Evolutionary conservation across 1,140 invertebrate genomes (phyloP), one percentile per base, ranked within the genome.

Genomic region (Mactra quadrangularis): DNA sequence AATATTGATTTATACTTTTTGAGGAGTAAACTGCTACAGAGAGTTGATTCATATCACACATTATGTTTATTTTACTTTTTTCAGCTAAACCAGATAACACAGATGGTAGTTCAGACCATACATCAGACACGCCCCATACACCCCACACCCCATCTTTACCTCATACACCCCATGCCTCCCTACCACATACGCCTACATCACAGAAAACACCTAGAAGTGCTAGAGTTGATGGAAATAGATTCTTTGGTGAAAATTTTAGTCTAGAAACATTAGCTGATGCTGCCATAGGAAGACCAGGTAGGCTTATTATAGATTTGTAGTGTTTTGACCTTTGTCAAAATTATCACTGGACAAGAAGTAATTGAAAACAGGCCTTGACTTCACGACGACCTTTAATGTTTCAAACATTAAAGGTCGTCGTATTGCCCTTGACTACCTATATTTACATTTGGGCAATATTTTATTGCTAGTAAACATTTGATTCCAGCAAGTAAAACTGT

Each of bases 221-320:
- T 2, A 41, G 84, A 29, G 89, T 93, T 71, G 93, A 94, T 35
- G 94, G 92, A 57, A 91, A 92, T 38, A 86, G 89, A 62, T 93
- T 93, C 82, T 93, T 93, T 85, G 91, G 91, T 0, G 87, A 87
- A 53, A 90, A 88, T 55, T 93, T 93, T 74, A 92, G 85, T 76
- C 83, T 92, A 35, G 92, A 93, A 6, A 85, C 83, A 15, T 62
- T 92, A 33, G 86, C 89, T 55, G 91, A 91, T 72, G 78, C 82
- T 29, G 74, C 86, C 13, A 64, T 87, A 15, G 75, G 74, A 22
- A 85, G 79, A 64, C 70, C 82, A 62, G 81, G 85, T 86, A 78
- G 64, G 70, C 53, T 25, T 27, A 19, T 25, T 29, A 55, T 31
- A 38, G n/a, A n/a, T n/a, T n/a, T 9, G 11, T 57, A 7, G 22